Conservation (phyloP, 2,113 vertebrate species). For the Lanius collurio region DNA sequence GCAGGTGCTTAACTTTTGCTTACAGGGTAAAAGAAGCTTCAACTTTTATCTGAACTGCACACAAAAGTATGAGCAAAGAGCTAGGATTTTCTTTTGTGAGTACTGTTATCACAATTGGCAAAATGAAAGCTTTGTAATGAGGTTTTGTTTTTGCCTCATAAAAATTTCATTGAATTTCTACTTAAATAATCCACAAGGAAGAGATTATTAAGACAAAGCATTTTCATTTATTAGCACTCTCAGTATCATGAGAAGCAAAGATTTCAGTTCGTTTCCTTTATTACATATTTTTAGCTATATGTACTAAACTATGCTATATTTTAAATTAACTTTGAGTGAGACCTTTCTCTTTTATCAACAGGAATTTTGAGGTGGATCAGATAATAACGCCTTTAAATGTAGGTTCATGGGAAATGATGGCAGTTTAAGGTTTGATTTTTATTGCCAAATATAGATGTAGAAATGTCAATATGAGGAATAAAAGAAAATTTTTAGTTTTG, state of each 20-base stretch:
- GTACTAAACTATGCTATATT: background rate
- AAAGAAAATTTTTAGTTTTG: background rate
- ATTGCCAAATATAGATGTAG: background rate
- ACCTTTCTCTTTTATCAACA: background rate
- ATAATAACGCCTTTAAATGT: background rate
- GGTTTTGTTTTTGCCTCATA: background rate
- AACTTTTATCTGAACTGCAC: background rate
- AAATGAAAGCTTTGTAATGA: background rate
- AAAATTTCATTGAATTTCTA: conserved; percentile 1
- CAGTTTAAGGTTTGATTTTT: background rate
- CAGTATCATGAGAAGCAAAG: background rate
- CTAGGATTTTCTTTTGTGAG: background rate
- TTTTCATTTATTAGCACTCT: background rate
- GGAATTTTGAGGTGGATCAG: background rate
- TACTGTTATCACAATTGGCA: background rate
- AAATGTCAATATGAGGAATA: background rate
- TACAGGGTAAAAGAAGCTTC: background rate
- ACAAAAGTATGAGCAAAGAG: background rate
- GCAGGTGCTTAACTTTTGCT: background rate
- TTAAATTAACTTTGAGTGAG: background rate
- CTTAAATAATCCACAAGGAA: background rate
- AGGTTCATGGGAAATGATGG: background rate
- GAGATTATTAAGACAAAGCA: background rate
- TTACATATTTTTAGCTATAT: background rate
- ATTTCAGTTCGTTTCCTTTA: background rate